Evolutionary conservation across 2,888 invertebrate species (phyloP).

Genomic region (Baronia brevicornis): DNA sequence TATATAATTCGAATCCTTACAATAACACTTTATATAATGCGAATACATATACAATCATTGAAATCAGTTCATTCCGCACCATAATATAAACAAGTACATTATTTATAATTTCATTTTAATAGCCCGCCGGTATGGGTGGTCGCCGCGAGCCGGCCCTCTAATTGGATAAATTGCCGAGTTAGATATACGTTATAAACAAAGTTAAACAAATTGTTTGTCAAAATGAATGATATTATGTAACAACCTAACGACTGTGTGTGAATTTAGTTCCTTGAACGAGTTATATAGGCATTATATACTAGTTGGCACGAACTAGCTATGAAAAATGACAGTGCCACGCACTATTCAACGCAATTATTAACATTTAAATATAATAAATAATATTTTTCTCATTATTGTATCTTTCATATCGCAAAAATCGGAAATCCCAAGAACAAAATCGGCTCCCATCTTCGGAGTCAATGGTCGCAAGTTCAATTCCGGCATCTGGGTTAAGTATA

Average conservation of each 20-base stretch:
- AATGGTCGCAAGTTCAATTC: no score
- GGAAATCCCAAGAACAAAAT: no score
- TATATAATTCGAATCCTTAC: background rate
- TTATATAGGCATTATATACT: no score
- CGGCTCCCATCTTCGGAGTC: no score
- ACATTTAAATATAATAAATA: no score
- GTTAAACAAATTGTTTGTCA: slow-evolving; percentile 63
- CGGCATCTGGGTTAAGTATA: no score
- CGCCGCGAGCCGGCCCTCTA: slow-evolving; percentile 46
- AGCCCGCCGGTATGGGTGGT: slow-evolving; percentile 64
- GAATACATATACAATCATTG: slow-evolving; percentile 14
- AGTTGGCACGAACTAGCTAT: no score
- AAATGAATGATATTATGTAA: slow-evolving; percentile 43
- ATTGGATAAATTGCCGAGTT: slow-evolving; percentile 72
- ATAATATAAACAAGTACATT: slow-evolving; percentile 56
- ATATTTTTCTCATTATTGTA: no score
- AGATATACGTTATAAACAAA: slow-evolving; percentile 67
- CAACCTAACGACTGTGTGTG: slow-evolving; percentile 18
- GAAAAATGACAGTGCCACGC: no score
- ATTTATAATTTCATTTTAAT: slow-evolving; percentile 73
- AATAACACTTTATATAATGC: slow-evolving; percentile 1
- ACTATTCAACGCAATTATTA: no score
- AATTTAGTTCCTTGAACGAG: no score
- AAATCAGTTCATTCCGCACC: slow-evolving; percentile 42
- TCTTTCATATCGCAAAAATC: no score